Base-by-base conservation (phyloP, 2,888 invertebrate species). In the Hyposoter didymator region DNA sequence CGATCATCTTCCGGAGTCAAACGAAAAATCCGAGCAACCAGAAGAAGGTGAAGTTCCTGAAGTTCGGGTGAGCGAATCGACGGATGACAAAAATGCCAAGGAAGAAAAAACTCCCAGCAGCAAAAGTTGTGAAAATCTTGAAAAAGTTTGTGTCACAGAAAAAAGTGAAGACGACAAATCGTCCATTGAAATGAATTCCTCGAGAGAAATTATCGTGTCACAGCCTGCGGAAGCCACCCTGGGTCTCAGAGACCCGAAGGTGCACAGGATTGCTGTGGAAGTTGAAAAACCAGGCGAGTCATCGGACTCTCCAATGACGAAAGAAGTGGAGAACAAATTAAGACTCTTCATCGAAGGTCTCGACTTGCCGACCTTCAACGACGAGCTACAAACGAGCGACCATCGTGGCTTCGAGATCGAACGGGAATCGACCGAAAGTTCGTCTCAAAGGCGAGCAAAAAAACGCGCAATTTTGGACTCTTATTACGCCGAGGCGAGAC, bases 401-500 rank as follows among this genome's bases (percentile, higher is more conserved):
- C 78, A 78, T 78, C 79, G 78, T 67, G 64, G 52, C 43, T 79
- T 55, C 0, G 87, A 89, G 19, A 86, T 64, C 10, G 78, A 87
- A 22, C 66, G 74, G 3, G 81, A 82, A 72, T 35, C 78, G 62
- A 76, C 14, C 17, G 85, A 76, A n/a, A 85, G 39, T 69, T 73
- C 64, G 3, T 73, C 80, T 35, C 95, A 88, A 89, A 93, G 94
- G 70, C 95, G 95, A 80, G 94, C 94, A 14, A 95, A 95, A 87
- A 96, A 95, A 88, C 95, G 95, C 4, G 95, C 94, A 10, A 95
- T 95, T 39, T 89, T 95, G 39, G 95, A 95, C 88, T 94, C 95
- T 78, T 95, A 96, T 90, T 95, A 95, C 87, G 93, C 95, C 79
- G 95, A 96, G 0, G 95, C 95, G 69, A 94, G 94, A 84, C 94